Evolutionary conservation across 2,797 vertebrate species (phyloP).

Genomic region (Sciurus carolinensis): DNA sequence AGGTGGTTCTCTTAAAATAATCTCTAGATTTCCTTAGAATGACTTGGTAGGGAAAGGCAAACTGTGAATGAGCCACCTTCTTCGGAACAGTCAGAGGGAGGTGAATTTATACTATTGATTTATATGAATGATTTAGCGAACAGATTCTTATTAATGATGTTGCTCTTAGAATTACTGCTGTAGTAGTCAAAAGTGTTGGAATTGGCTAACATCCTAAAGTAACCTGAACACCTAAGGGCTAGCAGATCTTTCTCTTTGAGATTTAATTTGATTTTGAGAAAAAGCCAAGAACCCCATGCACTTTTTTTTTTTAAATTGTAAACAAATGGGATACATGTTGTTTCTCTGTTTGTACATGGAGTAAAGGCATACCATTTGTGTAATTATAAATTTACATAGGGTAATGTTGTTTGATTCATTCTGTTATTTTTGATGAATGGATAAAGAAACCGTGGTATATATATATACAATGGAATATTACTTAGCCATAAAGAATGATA

Average conservation of each 20-base stretch:
- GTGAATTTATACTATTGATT: too few species aligned
- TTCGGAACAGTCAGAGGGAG: background rate
- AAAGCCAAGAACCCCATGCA: background rate
- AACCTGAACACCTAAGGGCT: background rate
- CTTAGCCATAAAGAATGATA: too few species aligned
- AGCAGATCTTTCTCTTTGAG: background rate
- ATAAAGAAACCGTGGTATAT: too few species aligned
- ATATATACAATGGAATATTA: too few species aligned
- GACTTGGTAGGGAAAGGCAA: background rate
- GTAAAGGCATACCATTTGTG: too few species aligned
- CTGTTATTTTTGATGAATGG: too few species aligned
- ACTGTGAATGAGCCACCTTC: background rate
- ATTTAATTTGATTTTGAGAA: slow-evolving; percentile 1
- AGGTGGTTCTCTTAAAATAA: background rate
- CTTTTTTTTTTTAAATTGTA: too few species aligned
- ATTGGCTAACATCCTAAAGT: background rate
- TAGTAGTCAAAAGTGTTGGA: background rate
- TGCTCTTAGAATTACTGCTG: background rate
- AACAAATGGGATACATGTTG: too few species aligned
- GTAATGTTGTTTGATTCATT: too few species aligned
- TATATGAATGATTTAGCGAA: too few species aligned
- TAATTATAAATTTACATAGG: too few species aligned
- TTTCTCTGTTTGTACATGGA: too few species aligned
- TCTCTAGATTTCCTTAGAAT: background rate
- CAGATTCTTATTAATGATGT: background rate